These are phyloP conservation scores for Agrotis puta DNA, from an alignment of 2,888 invertebrate genomes.

Conservation along the genomic window DNA sequence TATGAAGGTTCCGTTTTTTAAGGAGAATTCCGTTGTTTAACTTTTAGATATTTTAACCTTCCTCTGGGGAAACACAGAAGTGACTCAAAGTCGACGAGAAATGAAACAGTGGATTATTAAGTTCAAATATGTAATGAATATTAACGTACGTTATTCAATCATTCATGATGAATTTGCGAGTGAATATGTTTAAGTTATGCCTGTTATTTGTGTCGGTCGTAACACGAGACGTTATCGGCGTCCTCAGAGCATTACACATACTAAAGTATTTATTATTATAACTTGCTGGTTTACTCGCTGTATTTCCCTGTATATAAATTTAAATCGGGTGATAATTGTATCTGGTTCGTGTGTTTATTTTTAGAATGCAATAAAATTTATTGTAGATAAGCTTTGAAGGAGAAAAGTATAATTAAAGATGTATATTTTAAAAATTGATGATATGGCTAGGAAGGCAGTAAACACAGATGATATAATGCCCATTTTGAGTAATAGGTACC, in stretches of 20 bases:
- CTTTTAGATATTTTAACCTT: slow-evolving; percentile 20
- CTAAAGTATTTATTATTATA: slow-evolving; percentile 48
- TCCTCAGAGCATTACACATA: slow-evolving; percentile 49
- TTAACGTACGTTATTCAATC: slow-evolving; percentile 16
- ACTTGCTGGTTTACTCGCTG: slow-evolving; percentile 44
- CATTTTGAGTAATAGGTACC: no score
- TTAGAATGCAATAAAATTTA: slow-evolving; percentile 26
- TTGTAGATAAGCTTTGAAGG: slow-evolving; percentile 25
- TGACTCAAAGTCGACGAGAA: slow-evolving; percentile 5
- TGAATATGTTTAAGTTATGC: slow-evolving; percentile 45
- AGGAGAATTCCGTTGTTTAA: slow-evolving; percentile 21
- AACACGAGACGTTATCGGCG: slow-evolving; percentile 55
- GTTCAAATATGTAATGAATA: slow-evolving; percentile 32
- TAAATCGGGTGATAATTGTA: slow-evolving; percentile 40
- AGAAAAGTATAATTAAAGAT: slow-evolving; percentile 4
- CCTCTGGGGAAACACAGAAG: slow-evolving; percentile 18
- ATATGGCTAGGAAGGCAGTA: not conserved
- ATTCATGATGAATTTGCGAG: slow-evolving; percentile 35
- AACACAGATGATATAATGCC: not conserved
- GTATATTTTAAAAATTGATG: not conserved
- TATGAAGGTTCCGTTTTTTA: no score
- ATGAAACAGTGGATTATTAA: not conserved
- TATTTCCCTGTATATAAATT: slow-evolving; percentile 46
- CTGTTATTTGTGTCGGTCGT: slow-evolving; percentile 49
- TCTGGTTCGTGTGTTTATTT: slow-evolving; percentile 25